Percentiles rank a stretch among this genome's conserved stretches.
Evolutionary conservation across 2,888 invertebrate species (phyloP).

Genomic region (Apoderus coryli): DNA sequence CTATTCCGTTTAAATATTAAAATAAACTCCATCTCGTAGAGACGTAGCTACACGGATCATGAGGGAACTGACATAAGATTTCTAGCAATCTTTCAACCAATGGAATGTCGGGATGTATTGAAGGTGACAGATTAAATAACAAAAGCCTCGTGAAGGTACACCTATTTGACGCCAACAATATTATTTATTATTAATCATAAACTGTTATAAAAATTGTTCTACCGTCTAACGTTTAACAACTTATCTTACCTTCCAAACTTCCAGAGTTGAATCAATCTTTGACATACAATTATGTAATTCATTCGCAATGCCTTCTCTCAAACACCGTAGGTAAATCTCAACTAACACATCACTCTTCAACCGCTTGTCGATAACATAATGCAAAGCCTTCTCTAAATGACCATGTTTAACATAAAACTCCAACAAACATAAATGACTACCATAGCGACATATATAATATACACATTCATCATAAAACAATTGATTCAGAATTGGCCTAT

Average conservation of each 20-base stretch:
- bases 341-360: slow-evolving; percentile 57
- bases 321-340: slow-evolving; percentile 55
- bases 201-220: not conserved
- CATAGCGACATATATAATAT: slow-evolving; percentile 69
- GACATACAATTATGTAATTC: slow-evolving; percentile 48
- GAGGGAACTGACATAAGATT: too few relatives aligned
- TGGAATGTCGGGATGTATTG: too few relatives aligned
- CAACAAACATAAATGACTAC: slow-evolving; percentile 57
- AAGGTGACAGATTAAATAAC: too few relatives aligned
- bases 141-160: too few relatives aligned
- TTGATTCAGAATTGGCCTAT: slow-evolving; percentile 32
- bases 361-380: slow-evolving; percentile 52
- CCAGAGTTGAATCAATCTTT: slow-evolving; percentile 48
- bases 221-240: not conserved
- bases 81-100: too few relatives aligned
- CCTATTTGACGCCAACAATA: too few relatives aligned
- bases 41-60: too few relatives aligned
- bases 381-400: slow-evolving; percentile 50
- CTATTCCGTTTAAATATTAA: too few relatives aligned
- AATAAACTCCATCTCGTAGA: too few relatives aligned
- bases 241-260: slow-evolving; percentile 46
- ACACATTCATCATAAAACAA: slow-evolving; percentile 63
- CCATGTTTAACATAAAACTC: slow-evolving; percentile 63
- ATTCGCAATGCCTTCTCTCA: slow-evolving; percentile 47
- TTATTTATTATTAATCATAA: too few relatives aligned